Evolutionary conservation across 1,140 invertebrate genomes (phyloP).

Genomic region (Pseudomyrmex concolor): DNA sequence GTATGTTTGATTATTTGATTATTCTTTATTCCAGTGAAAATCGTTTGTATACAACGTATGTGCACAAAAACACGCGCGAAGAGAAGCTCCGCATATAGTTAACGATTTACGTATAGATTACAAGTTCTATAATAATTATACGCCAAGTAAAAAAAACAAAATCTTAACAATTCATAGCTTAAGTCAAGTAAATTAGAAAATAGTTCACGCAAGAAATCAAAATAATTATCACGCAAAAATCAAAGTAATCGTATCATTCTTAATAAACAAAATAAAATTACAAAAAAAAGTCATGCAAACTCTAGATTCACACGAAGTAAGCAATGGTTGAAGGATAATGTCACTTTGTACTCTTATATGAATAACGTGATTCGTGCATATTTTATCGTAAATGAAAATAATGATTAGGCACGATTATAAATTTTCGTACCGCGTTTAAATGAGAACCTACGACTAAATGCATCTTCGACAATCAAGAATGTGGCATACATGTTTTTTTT

Average conservation of each 20-base stretch:
- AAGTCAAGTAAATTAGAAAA: neutral
- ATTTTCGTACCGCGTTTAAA: constrained; percentile 23
- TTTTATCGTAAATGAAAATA: constrained; percentile 18
- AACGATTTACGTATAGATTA: constrained; percentile 6
- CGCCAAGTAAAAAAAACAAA: neutral
- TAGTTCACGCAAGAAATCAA: constrained; percentile 20
- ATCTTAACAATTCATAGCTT: constrained; percentile 17
- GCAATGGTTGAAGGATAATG: constrained; percentile 37
- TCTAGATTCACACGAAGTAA: constrained; percentile 17
- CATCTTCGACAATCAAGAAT: constrained; percentile 57
- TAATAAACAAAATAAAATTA: neutral
- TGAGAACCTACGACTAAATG: constrained; percentile 68
- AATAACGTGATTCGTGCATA: constrained; percentile 38
- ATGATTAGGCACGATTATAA: constrained; percentile 14
- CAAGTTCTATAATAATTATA: neutral
- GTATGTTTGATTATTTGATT: no score
- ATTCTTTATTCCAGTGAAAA: neutral
- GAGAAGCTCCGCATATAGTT: neutral
- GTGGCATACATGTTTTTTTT: constrained; percentile 28
- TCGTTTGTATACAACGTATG: neutral
- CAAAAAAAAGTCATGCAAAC: constrained; percentile 10
- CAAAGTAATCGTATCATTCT: constrained; percentile 25
- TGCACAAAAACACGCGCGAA: neutral
- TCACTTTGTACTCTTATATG: constrained; percentile 45
- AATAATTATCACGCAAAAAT: constrained; percentile 10